Evolutionary conservation across 2,113 vertebrate species (phyloP).

Genomic region (Leptobrachium ailaonicum): DNA sequence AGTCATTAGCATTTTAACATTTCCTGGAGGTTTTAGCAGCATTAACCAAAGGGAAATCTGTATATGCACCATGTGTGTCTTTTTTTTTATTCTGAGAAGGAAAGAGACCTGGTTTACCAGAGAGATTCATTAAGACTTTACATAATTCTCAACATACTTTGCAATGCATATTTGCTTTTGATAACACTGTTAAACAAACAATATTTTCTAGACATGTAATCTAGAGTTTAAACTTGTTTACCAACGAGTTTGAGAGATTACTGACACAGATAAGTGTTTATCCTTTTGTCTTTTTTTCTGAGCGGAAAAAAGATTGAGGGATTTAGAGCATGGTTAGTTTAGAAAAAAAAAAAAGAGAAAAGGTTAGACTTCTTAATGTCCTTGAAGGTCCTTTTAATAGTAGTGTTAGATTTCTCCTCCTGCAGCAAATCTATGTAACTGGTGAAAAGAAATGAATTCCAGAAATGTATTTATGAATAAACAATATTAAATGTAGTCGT

Average conservation of each 20-base stretch:
- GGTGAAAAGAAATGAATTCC: too few species aligned
- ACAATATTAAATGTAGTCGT: too few species aligned
- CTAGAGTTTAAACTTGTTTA: conserved; percentile 44
- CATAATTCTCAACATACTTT: neutral
- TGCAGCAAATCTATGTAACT: too few species aligned
- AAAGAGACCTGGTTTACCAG: neutral
- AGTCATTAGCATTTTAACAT: too few species aligned
- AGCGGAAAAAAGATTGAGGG: conserved; percentile 40
- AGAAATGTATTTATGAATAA: too few species aligned
- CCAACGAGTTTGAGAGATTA: conserved; percentile 45
- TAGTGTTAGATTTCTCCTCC: neutral
- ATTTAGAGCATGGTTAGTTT: conserved; percentile 30
- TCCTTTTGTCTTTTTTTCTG: conserved; percentile 44
- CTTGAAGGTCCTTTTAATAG: conserved; percentile 22
- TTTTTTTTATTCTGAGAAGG: neutral
- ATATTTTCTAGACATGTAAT: conserved; percentile 36
- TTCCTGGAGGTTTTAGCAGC: too few species aligned
- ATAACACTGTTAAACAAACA: conserved; percentile 1
- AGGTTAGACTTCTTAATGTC: conserved; percentile 9
- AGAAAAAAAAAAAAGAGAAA: neutral
- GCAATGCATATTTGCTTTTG: conserved; percentile 10
- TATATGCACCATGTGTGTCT: too few species aligned
- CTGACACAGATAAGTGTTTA: conserved; percentile 43
- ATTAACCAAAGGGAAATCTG: too few species aligned
- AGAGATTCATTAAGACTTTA: neutral